Conservation (phyloP, 2,888 invertebrate species). For the Sphaerophoria taeniata region DNA sequence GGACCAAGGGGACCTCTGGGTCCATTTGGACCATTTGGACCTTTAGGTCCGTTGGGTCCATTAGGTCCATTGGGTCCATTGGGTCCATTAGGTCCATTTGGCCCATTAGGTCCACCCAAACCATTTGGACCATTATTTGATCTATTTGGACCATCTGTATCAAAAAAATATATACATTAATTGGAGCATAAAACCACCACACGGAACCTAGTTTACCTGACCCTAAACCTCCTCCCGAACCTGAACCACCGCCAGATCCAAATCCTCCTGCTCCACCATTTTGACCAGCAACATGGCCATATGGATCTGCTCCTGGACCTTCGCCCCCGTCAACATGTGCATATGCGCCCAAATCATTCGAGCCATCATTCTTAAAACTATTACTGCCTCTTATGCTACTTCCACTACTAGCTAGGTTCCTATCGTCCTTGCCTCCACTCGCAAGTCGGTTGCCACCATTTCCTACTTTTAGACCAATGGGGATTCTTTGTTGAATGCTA, state of each 20-base stretch:
- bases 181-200: not conserved
- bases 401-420: slow-evolving; percentile 12
- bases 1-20: slow-evolving; percentile 79
- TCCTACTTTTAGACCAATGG: slow-evolving; percentile 70
- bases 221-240: slow-evolving; percentile 71
- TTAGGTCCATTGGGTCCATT: slow-evolving; percentile 49
- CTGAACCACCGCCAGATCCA: slow-evolving; percentile 69
- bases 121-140: slow-evolving; percentile 18
- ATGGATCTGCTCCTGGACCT: slow-evolving; percentile 55
- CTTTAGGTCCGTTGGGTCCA: slow-evolving; percentile 71
- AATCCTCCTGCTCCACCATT: slow-evolving; percentile 75
- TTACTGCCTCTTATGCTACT: slow-evolving; percentile 50
- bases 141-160: slow-evolving; percentile 14
- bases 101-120: slow-evolving; percentile 53
- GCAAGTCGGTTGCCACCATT: slow-evolving; percentile 12
- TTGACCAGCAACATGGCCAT: slow-evolving; percentile 45
- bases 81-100: slow-evolving; percentile 36
- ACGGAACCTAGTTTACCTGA: slow-evolving; percentile 75
- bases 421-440: slow-evolving; percentile 22
- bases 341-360: slow-evolving; percentile 51
- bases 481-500: slow-evolving; percentile 40
- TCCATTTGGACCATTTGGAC: slow-evolving; percentile 54
- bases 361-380: slow-evolving; percentile 50
- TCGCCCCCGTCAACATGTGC: slow-evolving; percentile 49
- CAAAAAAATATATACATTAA: slow-evolving; percentile 13